Percentiles rank a stretch among this genome's conserved stretches.
Conservation (phyloP, 2,888 invertebrate genomes). For the Agrochola circellaris region DNA sequence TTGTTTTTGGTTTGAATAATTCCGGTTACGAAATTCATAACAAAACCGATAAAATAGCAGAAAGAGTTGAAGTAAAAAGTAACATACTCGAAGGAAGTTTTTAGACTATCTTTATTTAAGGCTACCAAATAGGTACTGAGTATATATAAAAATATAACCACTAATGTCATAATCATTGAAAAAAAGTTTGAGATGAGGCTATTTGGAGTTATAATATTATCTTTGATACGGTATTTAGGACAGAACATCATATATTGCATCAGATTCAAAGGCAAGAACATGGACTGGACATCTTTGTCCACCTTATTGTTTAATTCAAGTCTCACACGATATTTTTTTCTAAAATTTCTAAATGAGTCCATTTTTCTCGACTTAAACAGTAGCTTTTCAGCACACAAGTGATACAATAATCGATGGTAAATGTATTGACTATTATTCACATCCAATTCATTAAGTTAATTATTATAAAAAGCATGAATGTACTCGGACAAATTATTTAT, state of each 20-base stretch:
- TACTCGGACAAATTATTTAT: not conserved
- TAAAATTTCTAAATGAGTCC: not conserved
- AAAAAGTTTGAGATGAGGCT: not conserved
- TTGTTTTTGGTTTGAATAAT: not conserved
- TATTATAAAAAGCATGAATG: not conserved
- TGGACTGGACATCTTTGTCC: slow-evolving; percentile 14
- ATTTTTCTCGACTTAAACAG: not conserved
- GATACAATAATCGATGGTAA: not conserved
- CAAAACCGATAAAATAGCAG: slow-evolving; percentile 1
- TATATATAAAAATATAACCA: not conserved
- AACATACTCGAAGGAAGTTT: not conserved
- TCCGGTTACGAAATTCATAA: not conserved
- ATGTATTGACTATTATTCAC: not conserved
- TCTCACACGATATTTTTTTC: not conserved
- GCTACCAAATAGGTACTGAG: not conserved
- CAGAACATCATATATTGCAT: slow-evolving; percentile 15
- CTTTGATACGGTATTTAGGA: slow-evolving; percentile 18
- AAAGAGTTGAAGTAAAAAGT: not conserved
- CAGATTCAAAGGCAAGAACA: slow-evolving; percentile 10
- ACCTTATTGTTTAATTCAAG: not conserved
- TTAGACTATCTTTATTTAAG: not conserved
- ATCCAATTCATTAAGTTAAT: not conserved
- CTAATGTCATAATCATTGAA: not conserved
- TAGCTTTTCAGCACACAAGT: not conserved
- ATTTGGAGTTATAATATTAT: slow-evolving; percentile 16